Base-by-base conservation (phyloP, 2,888 invertebrate species). In the Bimastos eiseni region DNA sequence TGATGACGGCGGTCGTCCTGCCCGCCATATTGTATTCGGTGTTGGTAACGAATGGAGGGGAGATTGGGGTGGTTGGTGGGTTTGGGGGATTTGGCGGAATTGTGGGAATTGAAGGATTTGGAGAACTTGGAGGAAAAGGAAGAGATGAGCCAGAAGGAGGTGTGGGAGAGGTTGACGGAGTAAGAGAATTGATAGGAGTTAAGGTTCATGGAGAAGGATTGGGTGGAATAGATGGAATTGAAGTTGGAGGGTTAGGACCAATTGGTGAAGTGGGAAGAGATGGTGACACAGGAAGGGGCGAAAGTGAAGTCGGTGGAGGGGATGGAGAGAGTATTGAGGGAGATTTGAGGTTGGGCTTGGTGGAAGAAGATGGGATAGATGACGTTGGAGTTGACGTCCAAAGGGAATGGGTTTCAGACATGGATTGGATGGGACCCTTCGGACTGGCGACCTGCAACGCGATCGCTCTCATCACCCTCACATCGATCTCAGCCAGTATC, bases 401-500 rank as follows among this genome's bases (percentile, higher is more conserved):
- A 30, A 21, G 4, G 37, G 21, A 36, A 21, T 33, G 24, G 34
- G 8, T 5, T 34, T 19, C 36, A 19, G 86, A 37, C 13, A 19
- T 30, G 36, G 33, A 21, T 24, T 30, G 13, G 36, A 8, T 4
- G 6, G 86, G 86, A 21, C 86, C 86, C 6, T 86, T 86, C 36
- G 37, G 86, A 21, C 0, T 37, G 34, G 86, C 36, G 0, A 34
- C 93, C 95, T 96, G 96, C 94, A 94, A 95, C 83, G 93, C 96
- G 55, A 96, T 96, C 49, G 97, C 97, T 93, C 96, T 96, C 90
- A 96, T 96, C 93, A 96, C 97, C 83, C 96, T 96, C 90, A 95
- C 95, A 1, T 94, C 95, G 33, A 95, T 95, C 84, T 95, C 96
- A 1, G 96, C 96, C 0, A 96, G 96, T 89, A 96, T 96, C 88